Conservation (phyloP, 2,113 vertebrate genomes). For the Mus pahari region DNA sequence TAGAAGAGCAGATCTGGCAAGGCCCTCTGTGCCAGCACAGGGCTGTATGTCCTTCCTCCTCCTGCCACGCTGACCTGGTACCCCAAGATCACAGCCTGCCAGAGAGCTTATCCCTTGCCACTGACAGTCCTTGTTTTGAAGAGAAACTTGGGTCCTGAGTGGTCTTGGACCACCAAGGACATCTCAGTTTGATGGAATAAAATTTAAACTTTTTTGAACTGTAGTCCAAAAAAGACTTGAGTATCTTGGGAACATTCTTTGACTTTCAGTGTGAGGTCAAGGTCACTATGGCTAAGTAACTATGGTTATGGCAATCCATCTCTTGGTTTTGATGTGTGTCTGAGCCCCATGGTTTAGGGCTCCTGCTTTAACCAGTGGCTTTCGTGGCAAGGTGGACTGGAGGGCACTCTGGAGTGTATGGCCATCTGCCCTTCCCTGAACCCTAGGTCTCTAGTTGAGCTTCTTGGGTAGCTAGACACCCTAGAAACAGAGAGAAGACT, state of each 20-base stretch:
- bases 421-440: neutral
- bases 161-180: rapidly evolving
- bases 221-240: neutral
- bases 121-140: neutral
- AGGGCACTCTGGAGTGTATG: neutral
- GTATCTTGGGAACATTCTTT: neutral
- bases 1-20: neutral
- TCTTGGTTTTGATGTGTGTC: neutral
- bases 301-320: neutral
- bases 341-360: neutral
- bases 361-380: neutral
- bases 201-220: neutral
- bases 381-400: neutral
- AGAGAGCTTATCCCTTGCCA: neutral
- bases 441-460: neutral
- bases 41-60: neutral
- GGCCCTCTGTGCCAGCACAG: neutral
- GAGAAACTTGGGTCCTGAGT: neutral
- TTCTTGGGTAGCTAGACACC: neutral
- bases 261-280: neutral
- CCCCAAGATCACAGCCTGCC: neutral
- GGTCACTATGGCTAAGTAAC: neutral
- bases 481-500: neutral
- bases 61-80: rapidly evolving
- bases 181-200: neutral